Conservation (phyloP, 2,888 invertebrate species). For the Elgonia sp. region DNA sequence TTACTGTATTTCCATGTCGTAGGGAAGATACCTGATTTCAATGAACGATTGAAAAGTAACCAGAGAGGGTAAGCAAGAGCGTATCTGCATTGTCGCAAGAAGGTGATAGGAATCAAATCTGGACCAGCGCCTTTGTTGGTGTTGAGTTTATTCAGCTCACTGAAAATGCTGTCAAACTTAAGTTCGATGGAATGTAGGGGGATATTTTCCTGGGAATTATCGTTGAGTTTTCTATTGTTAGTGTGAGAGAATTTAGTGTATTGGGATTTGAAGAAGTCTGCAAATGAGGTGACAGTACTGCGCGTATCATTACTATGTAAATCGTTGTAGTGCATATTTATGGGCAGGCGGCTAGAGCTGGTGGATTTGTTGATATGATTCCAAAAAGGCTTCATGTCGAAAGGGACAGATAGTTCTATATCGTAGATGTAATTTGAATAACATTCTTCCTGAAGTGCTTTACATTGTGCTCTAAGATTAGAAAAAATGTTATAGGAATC, state of each 20-base stretch:
- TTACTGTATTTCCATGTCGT: conserved; percentile 15
- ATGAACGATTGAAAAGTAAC: conserved; percentile 22
- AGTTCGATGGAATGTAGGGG: background rate
- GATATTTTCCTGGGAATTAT: background rate
- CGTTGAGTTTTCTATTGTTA: background rate
- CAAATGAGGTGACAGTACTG: background rate
- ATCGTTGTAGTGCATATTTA: background rate
- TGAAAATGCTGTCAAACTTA: background rate
- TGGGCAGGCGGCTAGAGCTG: background rate
- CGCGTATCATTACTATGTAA: background rate
- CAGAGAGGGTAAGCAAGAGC: conserved; percentile 10
- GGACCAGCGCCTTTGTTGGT: conserved; percentile 3
- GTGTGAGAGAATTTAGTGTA: background rate
- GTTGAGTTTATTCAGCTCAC: background rate
- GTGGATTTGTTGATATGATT: background rate
- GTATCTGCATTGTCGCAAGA: background rate
- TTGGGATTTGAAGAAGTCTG: conserved; percentile 21
- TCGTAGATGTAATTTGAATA: background rate
- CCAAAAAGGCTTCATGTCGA: conserved; percentile 1
- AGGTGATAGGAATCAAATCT: background rate
- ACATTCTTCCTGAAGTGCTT: background rate
- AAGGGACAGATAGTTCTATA: background rate
- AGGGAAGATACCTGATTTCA: conserved; percentile 1
- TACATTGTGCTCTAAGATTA: background rate
- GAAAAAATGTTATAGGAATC: background rate